Evolutionary conservation across 2,888 invertebrate species (phyloP).

Genomic region (Drosophila birchii): DNA sequence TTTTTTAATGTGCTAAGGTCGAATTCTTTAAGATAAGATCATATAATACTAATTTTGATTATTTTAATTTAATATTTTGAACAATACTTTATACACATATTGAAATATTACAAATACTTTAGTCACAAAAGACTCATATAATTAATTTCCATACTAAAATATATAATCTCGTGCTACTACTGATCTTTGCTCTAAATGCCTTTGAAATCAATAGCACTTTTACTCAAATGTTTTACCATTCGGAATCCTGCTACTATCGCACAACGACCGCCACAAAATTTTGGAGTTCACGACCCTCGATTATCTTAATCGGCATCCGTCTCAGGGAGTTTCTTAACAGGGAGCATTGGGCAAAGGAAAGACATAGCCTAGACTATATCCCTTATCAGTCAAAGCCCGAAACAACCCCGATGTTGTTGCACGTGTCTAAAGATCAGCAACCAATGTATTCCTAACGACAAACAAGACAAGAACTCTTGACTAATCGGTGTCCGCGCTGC

Average conservation of each 20-base stretch:
- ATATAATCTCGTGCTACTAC: neutral
- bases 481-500: slow-evolving; percentile 27
- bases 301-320: neutral
- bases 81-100: too few species aligned
- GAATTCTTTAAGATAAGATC: too few species aligned
- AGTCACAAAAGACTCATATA: neutral
- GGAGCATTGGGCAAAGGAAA: neutral
- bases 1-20: too few species aligned
- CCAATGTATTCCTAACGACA: slow-evolving; percentile 16
- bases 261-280: neutral
- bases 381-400: slow-evolving; percentile 22
- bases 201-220: neutral
- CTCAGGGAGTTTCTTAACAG: slow-evolving; percentile 2
- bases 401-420: neutral
- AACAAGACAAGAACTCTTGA: slow-evolving; percentile 37
- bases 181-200: slow-evolving; percentile 2
- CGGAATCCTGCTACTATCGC: slow-evolving; percentile 8
- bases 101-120: too few species aligned
- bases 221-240: neutral
- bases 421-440: slow-evolving; percentile 54
- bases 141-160: neutral
- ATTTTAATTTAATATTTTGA: too few species aligned
- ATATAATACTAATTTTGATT: too few species aligned
- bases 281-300: neutral
- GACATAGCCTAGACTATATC: neutral